Conservation (phyloP, 2,113 vertebrate species). For the Eublepharis macularius region DNA sequence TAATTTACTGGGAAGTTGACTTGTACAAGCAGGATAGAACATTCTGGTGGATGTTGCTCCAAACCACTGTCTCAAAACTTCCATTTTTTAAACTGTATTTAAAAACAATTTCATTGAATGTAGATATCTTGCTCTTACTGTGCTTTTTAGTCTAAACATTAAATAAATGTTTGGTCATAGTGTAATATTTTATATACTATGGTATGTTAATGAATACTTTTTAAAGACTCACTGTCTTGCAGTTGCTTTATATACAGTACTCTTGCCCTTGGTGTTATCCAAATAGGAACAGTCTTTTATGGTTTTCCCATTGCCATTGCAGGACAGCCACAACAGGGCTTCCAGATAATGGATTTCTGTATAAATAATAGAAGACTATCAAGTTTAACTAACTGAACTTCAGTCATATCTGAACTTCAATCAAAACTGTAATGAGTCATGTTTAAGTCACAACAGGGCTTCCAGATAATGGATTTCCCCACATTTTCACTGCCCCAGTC, state of each 20-base stretch:
- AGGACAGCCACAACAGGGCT: constrained; percentile 35
- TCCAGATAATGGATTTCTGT: constrained; percentile 23
- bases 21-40: not conserved
- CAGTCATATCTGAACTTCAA: no score
- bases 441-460: no score
- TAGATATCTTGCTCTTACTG: constrained; percentile 56
- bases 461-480: constrained; percentile 25
- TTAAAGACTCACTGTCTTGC: constrained; percentile 54
- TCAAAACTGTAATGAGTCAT: constrained; percentile 46
- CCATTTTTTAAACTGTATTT: constrained; percentile 37
- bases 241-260: not conserved
- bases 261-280: constrained; percentile 7
- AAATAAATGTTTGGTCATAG: constrained; percentile 40
- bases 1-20: not conserved
- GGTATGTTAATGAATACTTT: constrained; percentile 50
- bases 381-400: constrained; percentile 50
- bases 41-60: not conserved
- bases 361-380: constrained; percentile 61
- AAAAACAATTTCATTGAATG: constrained; percentile 38
- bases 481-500: constrained; percentile 24
- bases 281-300: no score
- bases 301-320: constrained; percentile 12
- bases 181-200: constrained; percentile 46
- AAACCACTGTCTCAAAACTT: constrained; percentile 18
- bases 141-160: constrained; percentile 43